A percentile compares a stretch with the other conserved stretches of the same genome.
Conservation (phyloP, 1,140 invertebrate genomes). For the Delia radicum region DNA sequence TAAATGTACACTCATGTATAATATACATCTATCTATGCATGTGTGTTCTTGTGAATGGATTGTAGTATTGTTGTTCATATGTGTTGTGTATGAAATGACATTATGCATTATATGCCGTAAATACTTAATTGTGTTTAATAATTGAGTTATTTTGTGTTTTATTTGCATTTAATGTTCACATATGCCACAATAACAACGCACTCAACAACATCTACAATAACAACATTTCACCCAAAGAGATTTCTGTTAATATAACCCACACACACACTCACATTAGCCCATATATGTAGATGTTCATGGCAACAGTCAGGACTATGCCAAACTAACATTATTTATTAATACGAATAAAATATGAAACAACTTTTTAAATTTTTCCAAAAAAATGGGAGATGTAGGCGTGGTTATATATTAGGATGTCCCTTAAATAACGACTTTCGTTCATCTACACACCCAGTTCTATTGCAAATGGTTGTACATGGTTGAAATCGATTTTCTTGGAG, state of each 20-base stretch:
- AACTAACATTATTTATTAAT: too few species aligned
- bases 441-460: too few species aligned
- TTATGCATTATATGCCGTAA: constrained; percentile 23
- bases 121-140: constrained; percentile 24
- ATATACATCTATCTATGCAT: not conserved
- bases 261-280: not conserved
- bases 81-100: constrained; percentile 4
- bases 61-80: not conserved
- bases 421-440: too few species aligned
- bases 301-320: not conserved
- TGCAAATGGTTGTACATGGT: too few species aligned
- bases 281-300: too few species aligned
- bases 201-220: not conserved
- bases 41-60: not conserved
- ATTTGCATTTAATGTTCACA: constrained; percentile 18
- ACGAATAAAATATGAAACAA: too few species aligned
- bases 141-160: constrained; percentile 20
- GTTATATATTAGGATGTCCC: too few species aligned
- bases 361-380: too few species aligned
- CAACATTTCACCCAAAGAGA: not conserved
- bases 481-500: too few species aligned
- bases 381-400: too few species aligned
- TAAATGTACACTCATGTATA: not conserved
- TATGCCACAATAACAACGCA: not conserved
- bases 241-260: not conserved